Percentiles rank a stretch among this genome's conserved stretches.
Evolutionary conservation across 2,888 invertebrate genomes (phyloP).

Genomic region (Urechis unicinctus): DNA sequence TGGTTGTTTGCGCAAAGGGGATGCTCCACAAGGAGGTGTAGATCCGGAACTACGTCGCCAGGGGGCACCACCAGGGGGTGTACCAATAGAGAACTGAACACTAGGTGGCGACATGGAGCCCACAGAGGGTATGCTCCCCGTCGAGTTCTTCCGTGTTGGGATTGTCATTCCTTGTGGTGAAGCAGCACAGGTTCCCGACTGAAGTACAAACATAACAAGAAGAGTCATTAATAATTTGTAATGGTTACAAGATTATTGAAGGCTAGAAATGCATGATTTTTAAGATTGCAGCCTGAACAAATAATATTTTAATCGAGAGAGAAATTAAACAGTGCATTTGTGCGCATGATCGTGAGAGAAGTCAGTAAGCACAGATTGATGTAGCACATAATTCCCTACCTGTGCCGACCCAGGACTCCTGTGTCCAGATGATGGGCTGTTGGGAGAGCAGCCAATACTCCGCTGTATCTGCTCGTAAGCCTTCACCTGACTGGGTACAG

Average conservation of each 20-base stretch:
- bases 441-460: conserved; percentile 15
- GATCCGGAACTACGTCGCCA: conserved; percentile 50
- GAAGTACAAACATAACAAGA: too few species aligned
- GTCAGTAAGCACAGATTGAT: too few species aligned
- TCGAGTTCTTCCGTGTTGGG: conserved; percentile 61
- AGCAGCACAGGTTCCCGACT: conserved; percentile 25
- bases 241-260: neutral
- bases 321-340: too few species aligned
- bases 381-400: too few species aligned
- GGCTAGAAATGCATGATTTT: too few species aligned
- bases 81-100: conserved; percentile 62
- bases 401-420: too few species aligned
- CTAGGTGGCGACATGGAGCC: conserved; percentile 85
- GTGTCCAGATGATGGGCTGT: neutral
- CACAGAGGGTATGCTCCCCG: conserved; percentile 63
- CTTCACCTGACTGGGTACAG: conserved; percentile 65
- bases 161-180: conserved; percentile 82
- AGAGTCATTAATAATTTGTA: too few species aligned
- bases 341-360: too few species aligned
- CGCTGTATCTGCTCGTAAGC: conserved; percentile 53
- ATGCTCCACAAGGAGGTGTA: conserved; percentile 56
- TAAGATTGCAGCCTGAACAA: too few species aligned
- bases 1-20: conserved; percentile 61
- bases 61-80: conserved; percentile 62
- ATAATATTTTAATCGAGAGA: too few species aligned